Percentiles rank a stretch among this genome's conserved stretches.
phyloP scores from a whole-genome alignment of 1,140 invertebrate genomes.

The Ostrea denselamellosa region DNA sequence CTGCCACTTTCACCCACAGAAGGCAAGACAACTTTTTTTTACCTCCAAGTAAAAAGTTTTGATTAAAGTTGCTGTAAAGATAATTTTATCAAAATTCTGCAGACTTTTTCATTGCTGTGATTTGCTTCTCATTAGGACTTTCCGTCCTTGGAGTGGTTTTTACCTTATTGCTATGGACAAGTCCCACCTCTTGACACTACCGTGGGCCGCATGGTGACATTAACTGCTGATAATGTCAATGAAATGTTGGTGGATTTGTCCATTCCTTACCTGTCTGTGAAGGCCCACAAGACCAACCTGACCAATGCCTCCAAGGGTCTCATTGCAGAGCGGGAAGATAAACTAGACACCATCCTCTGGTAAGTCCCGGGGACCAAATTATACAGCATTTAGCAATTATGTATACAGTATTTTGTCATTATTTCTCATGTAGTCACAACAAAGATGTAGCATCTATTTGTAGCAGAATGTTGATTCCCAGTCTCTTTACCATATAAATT shows the following conservation, averaged over 20 bases:
- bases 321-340: slow-evolving; percentile 65
- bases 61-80: not conserved
- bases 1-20: slow-evolving; percentile 73
- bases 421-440: too few species aligned
- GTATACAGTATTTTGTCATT: too few species aligned
- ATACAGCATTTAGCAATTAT: not conserved
- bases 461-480: too few species aligned
- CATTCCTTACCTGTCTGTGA: slow-evolving; percentile 71
- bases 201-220: slow-evolving; percentile 56
- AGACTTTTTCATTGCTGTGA: not conserved
- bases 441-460: too few species aligned
- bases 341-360: slow-evolving; percentile 74
- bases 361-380: slow-evolving; percentile 46
- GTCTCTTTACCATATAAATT: too few species aligned
- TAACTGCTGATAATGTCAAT: slow-evolving; percentile 73
- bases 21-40: slow-evolving; percentile 56
- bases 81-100: not conserved
- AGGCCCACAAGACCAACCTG: slow-evolving; percentile 62
- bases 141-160: slow-evolving; percentile 73
- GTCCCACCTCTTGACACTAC: slow-evolving; percentile 63
- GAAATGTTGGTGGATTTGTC: slow-evolving; percentile 63
- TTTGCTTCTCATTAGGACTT: slow-evolving; percentile 67
- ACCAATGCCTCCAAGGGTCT: slow-evolving; percentile 66
- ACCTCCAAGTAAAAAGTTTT: not conserved
- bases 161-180: slow-evolving; percentile 72